These are phyloP conservation scores for Mormyrus iriodes DNA, from an alignment of 2,113 vertebrate species.

Conservation along the genomic window DNA sequence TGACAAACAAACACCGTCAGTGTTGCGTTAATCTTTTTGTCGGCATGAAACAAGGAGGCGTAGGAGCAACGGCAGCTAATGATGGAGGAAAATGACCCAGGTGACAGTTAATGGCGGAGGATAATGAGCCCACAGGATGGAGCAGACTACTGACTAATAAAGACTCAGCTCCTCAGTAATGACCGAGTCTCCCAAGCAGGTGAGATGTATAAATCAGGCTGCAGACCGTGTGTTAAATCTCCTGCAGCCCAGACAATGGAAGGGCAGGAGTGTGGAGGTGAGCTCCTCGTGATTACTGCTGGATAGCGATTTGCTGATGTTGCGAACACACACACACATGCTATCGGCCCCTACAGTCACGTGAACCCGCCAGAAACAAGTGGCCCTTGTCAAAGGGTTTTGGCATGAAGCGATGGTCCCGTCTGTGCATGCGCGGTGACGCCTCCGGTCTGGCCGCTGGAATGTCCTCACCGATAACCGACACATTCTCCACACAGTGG, in stretches of 20 bases:
- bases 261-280: not conserved
- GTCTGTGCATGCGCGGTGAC: not conserved
- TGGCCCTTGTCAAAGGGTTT: not conserved
- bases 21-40: not conserved
- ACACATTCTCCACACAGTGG: conserved; percentile 3
- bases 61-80: not conserved
- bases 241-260: not conserved
- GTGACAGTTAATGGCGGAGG: not conserved
- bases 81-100: not conserved
- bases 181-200: not conserved
- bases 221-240: not conserved
- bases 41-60: not conserved
- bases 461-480: not conserved
- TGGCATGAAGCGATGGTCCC: not conserved
- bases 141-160: not conserved
- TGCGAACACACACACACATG: not conserved
- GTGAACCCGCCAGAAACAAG: not conserved
- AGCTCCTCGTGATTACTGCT: not conserved
- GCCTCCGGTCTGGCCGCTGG: not conserved
- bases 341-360: not conserved
- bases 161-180: not conserved
- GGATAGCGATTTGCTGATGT: not conserved
- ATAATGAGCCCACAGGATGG: not conserved
- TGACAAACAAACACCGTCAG: not conserved
- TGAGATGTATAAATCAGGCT: not conserved